Base-by-base conservation (phyloP, 2,888 invertebrate genomes). In the Choristoneura rosaceana region DNA sequence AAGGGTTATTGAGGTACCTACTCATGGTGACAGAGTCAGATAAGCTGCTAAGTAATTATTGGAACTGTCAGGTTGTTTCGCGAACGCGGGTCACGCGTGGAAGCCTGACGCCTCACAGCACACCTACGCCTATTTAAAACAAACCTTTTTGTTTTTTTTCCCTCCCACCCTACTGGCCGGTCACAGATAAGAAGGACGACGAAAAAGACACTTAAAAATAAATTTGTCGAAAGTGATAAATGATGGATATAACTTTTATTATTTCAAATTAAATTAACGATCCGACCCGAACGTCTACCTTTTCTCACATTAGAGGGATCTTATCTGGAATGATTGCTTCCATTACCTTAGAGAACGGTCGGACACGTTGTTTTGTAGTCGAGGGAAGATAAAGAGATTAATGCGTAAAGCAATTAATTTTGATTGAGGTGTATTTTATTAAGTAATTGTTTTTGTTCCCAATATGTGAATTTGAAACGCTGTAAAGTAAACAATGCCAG, bases 151-250 rank as follows among this genome's bases (percentile, higher is more conserved):
- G 83, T 82, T 84, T 85, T 88, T 87, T 89, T 89, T 87, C 79
- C 82, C 85, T 82, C 83, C 76, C 76, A 76, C 78, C 80, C 75
- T 79, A 79, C 85, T 81, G 85, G 79, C 87, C 87, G 87, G 87
- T 89, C 89, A 87, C 83, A 90, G 91, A 91, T 91, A 91, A 92
- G 88, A 91, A 92, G 88, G 87, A 88, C 89, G 82, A 87, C 88
- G 86, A 87, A 89, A 88, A 89, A 88, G 89, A 89, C 92, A 90
- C 93, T 94, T 93, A 93, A 92, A 94, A 92, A 90, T 92, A 90
- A 94, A 94, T 94, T 94, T 94, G 94, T 94, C 92, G 91, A 92
- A 92, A 91, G 92, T 92, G 93, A 93, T 93, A 93, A 93, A 93
- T 91, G 93, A 91, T 88, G 91, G 88, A 90, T 92, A 93, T 92